Base-by-base conservation (phyloP, 2,113 vertebrate genomes). In the Siphamia tubifer region DNA sequence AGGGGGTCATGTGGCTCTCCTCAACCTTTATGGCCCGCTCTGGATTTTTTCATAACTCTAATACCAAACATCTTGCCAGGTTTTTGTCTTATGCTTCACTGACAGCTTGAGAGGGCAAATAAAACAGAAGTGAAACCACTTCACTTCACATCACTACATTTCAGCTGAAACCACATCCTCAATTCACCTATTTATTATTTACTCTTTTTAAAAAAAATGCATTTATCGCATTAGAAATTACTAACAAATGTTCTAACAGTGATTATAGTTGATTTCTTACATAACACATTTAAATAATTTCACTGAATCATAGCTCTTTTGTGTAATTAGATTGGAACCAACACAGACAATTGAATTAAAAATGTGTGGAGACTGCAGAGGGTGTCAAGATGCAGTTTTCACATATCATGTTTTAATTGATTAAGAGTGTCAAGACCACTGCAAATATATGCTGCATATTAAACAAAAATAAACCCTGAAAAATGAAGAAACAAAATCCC, bases 401-500 rank as follows among this genome's bases (percentile, higher is more conserved):
- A 47, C 27, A 32, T 24, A 47, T 43, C 17, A 65, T 52, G 51
- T 44, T 63, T 32, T 61, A 84, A 83, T 68, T 80, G 78, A 84
- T 72, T 81, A 47, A 43, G 36, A 73, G 38, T 67, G 60, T 68
- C 70, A 57, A 17, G 43, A 58, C 79, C 48, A 27, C 60, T 28
- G 25, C 49, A 54, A 57, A 57, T 57, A n/a, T n/a, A 48, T 17
- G 49, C 40, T n/a, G n/a, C n/a, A 69, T 24, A 71, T 54, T 58
- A 68, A 55, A 40, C 13, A 3, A 13, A 52, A 80, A 49, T 67
- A 53, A 68, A 65, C 35, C 69, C 47, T 87, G 58, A 75, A 83
- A 68, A 72, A 42, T n/a, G 43, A 70, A 47, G 43, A 73, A 79
- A 86, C 42, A 75, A 57, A 71, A 78, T 76, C 75, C 63, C 15